Percentiles rank a stretch among this genome's conserved stretches.
These are phyloP conservation scores for Eurytoma californica DNA, from an alignment of 2,888 invertebrate species.

Conservation along the genomic window DNA sequence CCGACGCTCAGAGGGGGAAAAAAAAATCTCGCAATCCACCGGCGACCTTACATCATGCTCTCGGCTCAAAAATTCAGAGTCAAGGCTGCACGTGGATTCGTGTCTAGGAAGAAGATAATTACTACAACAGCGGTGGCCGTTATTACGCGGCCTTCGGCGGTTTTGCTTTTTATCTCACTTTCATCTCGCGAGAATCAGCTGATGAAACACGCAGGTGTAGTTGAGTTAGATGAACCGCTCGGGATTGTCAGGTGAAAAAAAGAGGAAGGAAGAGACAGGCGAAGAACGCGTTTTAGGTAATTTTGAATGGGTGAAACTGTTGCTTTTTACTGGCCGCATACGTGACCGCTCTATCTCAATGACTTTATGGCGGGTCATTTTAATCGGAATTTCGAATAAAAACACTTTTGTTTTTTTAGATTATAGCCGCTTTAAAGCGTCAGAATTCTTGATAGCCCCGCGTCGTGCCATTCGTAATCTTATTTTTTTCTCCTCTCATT, in stretches of 20 bases:
- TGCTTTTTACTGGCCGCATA: too few relatives aligned
- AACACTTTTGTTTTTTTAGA: too few relatives aligned
- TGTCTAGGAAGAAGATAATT: neutral
- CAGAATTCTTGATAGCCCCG: too few relatives aligned
- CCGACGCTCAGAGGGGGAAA: too few relatives aligned
- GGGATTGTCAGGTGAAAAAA: neutral
- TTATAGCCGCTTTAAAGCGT: too few relatives aligned
- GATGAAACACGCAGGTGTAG: slow-evolving; percentile 32
- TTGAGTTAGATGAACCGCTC: slow-evolving; percentile 23
- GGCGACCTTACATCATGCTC: slow-evolving; percentile 22
- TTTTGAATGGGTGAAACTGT: too few relatives aligned
- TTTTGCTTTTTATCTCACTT: slow-evolving; percentile 20
- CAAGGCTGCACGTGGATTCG: slow-evolving; percentile 8
- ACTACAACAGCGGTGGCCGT: neutral
- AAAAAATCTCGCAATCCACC: slow-evolving; percentile 11
- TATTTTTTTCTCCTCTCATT: too few relatives aligned
- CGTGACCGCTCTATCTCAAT: too few relatives aligned
- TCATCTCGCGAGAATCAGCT: slow-evolving; percentile 34
- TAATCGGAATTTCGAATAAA: too few relatives aligned
- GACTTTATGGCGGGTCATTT: too few relatives aligned
- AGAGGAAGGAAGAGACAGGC: neutral
- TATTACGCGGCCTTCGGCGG: slow-evolving; percentile 30
- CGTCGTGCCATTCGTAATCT: too few relatives aligned
- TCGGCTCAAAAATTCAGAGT: slow-evolving; percentile 30
- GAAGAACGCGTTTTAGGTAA: too few relatives aligned